Base-by-base conservation (phyloP, 2,888 invertebrate genomes). In the Imbricaverruca yamaguchii region DNA sequence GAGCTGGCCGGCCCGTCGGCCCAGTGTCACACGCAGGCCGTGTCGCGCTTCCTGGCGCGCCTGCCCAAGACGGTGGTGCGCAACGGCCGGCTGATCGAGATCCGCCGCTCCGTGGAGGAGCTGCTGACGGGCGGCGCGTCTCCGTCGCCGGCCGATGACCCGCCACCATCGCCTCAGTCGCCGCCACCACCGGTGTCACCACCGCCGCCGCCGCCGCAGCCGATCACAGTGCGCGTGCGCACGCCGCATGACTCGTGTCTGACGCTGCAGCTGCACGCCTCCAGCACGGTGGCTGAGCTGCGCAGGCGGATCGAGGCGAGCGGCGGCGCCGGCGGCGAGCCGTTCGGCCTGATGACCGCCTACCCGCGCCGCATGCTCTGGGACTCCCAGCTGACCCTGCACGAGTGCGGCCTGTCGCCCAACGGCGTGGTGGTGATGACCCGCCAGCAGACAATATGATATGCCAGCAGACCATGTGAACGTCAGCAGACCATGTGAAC, bases 31-130 rank as follows among this genome's bases (percentile, higher is more conserved):
- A 55, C 74, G 21, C 74, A 53, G 55, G 74, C 74, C 18, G 74
- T 74, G 53, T 74, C 74, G 10, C 74, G 74, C 21, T 84, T 84
- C 79, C 79, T 84, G 23, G 82, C 84, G 12, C 81, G 82, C 12
- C 83, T 84, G 18, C 84, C 84, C 21, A 83, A 82, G 61, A 83
- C 83, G 23, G 84, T 84, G 18, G 84, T 84, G 39, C 83, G 83
- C 67, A 83, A 83, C 77, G 84, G 84, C 21, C 81, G 83, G 78
- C 81, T 84, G 59, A 82, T 84, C 18, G 83, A 84, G 81, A 79
- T 84, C 25, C 77, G 84, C 15, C 83, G 83, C 69, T 83, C 83
- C 23, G 82, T 84, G 18, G 82, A 83, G 13, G 84, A 83, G 78
- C 83, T 84, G 83, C 82, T 83, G 18, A 83, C 53, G 11, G 74